Base-by-base conservation (phyloP, 2,113 vertebrate genomes). In the Ursus arctos region DNA sequence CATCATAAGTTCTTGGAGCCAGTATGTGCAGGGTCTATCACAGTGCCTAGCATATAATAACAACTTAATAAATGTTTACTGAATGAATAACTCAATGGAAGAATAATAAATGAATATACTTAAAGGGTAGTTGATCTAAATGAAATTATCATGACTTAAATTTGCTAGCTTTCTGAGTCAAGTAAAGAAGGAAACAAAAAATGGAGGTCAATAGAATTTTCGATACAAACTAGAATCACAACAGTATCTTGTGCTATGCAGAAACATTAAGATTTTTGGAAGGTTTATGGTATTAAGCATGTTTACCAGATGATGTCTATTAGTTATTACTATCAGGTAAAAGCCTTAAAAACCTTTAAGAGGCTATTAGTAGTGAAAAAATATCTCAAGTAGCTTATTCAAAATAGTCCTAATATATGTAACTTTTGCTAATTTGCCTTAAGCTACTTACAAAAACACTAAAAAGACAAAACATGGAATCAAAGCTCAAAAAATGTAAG, bases 121-220 rank as follows among this genome's bases (percentile, higher is more conserved):
- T 6, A 76, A 71, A 63, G 22, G 13, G 51, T 7, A 36, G 36
- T 65, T 85, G 12, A 82, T 28, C 18, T 91, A 87, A 80, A 93
- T 92, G 87, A 72, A 96, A 86, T 83, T 36, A 55, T 65, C 7
- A n/a, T 81, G 80, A 43, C 11, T 88, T 93, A 86, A 94, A 93
- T 59, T 40, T 18, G 65, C 19, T 43, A 81, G 33, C 6, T 96
- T 71, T 83, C 24, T 94, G 59, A 79, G 59, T 82, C 18, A 93
- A 31, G 19, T 79, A 77, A 93, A 65, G n/a, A 95, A 65, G n/a
- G 13, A 77, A 10, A 87, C 24, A 31, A 18, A 55, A 92, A 88
- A 81, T 67, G 16, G 61, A 88, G 3, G 47, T 65, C 86, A 81
- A 10, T 71, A n/a, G 53, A 40, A 59, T 91, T 94, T 67, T 93